phyloP scores from a whole-genome alignment of 2,888 invertebrate genomes.

The Cephonodes hylas region DNA sequence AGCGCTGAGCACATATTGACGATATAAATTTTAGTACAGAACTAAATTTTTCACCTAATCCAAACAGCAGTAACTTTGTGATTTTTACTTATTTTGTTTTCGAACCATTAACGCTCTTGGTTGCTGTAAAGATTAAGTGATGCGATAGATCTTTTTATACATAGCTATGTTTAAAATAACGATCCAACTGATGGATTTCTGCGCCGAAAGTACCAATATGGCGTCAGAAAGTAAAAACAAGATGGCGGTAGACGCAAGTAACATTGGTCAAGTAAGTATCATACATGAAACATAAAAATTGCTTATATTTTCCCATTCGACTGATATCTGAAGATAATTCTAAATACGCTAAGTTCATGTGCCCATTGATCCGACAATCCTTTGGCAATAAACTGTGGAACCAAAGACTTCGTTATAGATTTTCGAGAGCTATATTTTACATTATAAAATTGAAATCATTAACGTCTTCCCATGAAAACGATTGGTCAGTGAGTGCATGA shows the following conservation, averaged over 20 bases:
- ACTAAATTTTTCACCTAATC: conserved; percentile 29
- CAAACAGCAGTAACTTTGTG: conserved; percentile 33
- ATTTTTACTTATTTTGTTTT: background rate
- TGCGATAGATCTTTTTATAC: background rate
- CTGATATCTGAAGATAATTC: conserved; percentile 63
- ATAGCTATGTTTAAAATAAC: conserved; percentile 14
- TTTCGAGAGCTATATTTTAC: conserved; percentile 54
- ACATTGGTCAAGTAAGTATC: conserved; percentile 55
- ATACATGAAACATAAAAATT: conserved; percentile 37
- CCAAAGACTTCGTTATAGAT: conserved; percentile 68
- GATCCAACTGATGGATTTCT: conserved; percentile 16
- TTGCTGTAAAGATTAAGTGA: conserved; percentile 8
- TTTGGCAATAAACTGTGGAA: conserved; percentile 55
- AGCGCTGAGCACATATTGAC: conserved; percentile 45
- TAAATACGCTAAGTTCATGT: conserved; percentile 57
- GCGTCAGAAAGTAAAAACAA: conserved; percentile 22
- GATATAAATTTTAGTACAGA: conserved; percentile 28
- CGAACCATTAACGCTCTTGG: background rate
- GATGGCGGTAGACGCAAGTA: conserved; percentile 44
- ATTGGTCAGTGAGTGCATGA: conserved; percentile 64
- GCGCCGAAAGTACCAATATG: conserved; percentile 16
- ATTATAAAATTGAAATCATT: conserved; percentile 45
- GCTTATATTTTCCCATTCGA: conserved; percentile 46
- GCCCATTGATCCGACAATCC: conserved; percentile 68
- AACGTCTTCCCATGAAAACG: conserved; percentile 58